Base-by-base conservation (phyloP, 2,113 vertebrate species). In the Hyaena hyaena region DNA sequence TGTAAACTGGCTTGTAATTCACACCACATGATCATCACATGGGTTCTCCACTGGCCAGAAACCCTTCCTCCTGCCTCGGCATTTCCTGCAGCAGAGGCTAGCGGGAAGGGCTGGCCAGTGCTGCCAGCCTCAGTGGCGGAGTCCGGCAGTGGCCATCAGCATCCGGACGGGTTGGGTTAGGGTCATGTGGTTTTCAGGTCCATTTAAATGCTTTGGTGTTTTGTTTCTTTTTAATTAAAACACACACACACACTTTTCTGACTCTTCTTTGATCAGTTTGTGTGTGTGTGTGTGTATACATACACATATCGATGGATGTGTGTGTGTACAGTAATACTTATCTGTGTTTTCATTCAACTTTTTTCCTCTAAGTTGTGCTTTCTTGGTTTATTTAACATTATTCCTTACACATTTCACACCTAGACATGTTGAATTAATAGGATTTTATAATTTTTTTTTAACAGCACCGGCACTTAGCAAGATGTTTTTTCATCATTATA, bases 21-120 rank as follows among this genome's bases (percentile, higher is more conserved):
- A 17, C 2, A 92, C 90, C 96, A 92, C 96, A 82, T 97, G 98
- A 97, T 50, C 5, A 2, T 97, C 98, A 96, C 81, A 21, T 69
- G 97, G 95, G 39, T 66, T 73, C 63, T 89, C 15, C 39, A 4
- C 88, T 31, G 87, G 92, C 96, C 90, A 88, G 95, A 84, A 76
- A 10, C 11, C 71, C 45, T 81, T 55, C 84, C 84, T 74, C 84
- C 24, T 12, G 45, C 86, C 90, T 77, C 26, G 24, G 92, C 19
- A 4, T 89, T 95, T 90, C 83, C 92, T 43, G 53, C 80, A 15
- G 89, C 58, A 55, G 83, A 95, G 68, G 43, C 95, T 26, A 0
- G 28, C 21, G 66, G 19, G 61, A 84, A 24, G 2, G 10, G 33
- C 69, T 23, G 31, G 17, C 23, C 26, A 1, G 79, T 4, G 87